A percentile compares a stretch with the other conserved stretches of the same genome.
phyloP scores from a whole-genome alignment of 30 jellyfish, hydroid and myxozoan species.

The Aurelia sp. region DNA sequence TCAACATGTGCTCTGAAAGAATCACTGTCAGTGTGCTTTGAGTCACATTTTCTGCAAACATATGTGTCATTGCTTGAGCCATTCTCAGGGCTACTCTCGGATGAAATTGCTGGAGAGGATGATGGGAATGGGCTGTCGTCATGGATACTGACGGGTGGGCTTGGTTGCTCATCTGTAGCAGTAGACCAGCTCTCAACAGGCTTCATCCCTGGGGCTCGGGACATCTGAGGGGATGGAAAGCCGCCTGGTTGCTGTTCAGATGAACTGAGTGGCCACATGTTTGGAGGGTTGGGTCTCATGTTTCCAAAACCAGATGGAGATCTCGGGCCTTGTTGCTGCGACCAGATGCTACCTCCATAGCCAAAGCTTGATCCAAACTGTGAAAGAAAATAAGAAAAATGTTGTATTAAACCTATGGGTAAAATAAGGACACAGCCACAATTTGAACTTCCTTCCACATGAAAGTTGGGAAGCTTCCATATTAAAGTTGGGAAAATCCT shows the following conservation, averaged over 20 bases:
- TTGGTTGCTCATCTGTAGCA: slow-evolving; percentile 75
- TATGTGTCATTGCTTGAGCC: slow-evolving; percentile 57
- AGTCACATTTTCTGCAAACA: slow-evolving; percentile 90
- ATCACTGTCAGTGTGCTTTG: slow-evolving; percentile 82
- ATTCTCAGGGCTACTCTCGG: slow-evolving; percentile 72
- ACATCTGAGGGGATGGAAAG: slow-evolving; percentile 63
- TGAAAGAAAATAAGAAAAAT: not conserved
- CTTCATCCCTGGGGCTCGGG: slow-evolving; percentile 74
- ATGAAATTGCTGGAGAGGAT: slow-evolving; percentile 44
- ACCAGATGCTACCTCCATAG: slow-evolving; percentile 90
- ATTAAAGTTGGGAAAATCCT: too few relatives aligned
- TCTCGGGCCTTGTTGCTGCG: slow-evolving; percentile 89
- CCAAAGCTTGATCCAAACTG: slow-evolving; percentile 71
- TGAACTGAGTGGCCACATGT: slow-evolving; percentile 66
- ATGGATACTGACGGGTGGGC: slow-evolving; percentile 50
- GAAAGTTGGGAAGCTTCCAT: too few relatives aligned
- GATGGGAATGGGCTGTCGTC: slow-evolving; percentile 61
- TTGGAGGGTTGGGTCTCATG: slow-evolving; percentile 59
- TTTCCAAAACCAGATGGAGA: slow-evolving; percentile 70
- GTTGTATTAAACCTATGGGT: too few relatives aligned
- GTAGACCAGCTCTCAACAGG: slow-evolving; percentile 88
- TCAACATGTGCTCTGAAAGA: slow-evolving; percentile 95
- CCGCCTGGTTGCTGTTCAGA: slow-evolving; percentile 54
- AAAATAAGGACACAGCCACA: too few relatives aligned
- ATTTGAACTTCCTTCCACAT: too few relatives aligned